These are phyloP conservation scores for Plebejus anna DNA, from an alignment of 2,888 invertebrate species.

Conservation along the genomic window DNA sequence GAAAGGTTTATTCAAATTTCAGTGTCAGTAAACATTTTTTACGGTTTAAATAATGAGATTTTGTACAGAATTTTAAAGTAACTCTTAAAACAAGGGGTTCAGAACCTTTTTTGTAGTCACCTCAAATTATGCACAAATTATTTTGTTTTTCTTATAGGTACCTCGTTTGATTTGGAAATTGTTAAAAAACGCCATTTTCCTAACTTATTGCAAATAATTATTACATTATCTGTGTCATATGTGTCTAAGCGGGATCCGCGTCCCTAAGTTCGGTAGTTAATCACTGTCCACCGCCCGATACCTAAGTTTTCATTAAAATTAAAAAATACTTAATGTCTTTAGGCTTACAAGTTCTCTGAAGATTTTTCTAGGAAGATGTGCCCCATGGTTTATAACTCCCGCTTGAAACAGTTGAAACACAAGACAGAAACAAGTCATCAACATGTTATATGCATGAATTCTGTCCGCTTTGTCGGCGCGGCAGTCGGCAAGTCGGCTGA, in stretches of 20 bases:
- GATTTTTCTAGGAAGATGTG: not conserved
- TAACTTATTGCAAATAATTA: no score
- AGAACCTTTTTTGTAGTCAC: not conserved
- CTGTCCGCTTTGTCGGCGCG: conserved; percentile 39
- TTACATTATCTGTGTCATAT: no score
- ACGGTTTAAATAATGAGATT: not conserved
- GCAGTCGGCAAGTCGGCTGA: conserved; percentile 36
- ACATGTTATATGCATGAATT: conserved; percentile 31
- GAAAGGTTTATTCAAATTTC: not conserved
- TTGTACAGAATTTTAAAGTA: not conserved
- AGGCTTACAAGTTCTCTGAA: no score
- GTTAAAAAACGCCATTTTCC: no score
- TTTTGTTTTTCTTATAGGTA: not conserved
- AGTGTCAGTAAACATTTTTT: conserved; percentile 6
- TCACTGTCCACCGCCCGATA: no score
- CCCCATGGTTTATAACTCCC: not conserved
- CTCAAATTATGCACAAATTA: not conserved
- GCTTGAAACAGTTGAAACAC: not conserved
- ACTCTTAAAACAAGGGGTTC: not conserved
- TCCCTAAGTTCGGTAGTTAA: no score
- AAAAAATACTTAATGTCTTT: no score
- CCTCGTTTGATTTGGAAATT: no score
- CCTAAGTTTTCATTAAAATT: no score
- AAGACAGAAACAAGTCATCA: conserved; percentile 25
- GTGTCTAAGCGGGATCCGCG: no score